Evolutionary conservation across 2,888 invertebrate species (phyloP).

Genomic region (Heliothis peltigera): DNA sequence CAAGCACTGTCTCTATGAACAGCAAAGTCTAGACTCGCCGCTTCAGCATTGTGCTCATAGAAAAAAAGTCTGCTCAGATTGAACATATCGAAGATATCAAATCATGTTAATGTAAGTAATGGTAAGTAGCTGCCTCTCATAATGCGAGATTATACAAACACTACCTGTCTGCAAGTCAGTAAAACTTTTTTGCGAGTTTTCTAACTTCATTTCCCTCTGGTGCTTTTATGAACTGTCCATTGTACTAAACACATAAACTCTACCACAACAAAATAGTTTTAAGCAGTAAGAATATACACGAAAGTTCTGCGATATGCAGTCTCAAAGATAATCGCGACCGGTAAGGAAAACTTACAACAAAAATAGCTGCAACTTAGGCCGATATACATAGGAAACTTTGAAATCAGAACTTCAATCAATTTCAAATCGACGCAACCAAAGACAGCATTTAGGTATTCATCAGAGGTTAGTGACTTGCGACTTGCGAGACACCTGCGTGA

Average conservation of each 20-base stretch:
- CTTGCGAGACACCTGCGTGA: slow-evolving; percentile 88
- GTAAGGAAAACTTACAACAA: background rate
- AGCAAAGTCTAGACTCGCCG: no score
- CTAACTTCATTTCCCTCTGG: background rate
- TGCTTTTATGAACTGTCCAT: background rate
- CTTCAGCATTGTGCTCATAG: no score
- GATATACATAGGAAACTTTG: background rate
- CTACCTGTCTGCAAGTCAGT: background rate
- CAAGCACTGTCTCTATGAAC: no score
- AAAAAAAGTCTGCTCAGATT: no score
- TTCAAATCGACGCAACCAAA: slow-evolving; percentile 44
- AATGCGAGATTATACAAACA: background rate
- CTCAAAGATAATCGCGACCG: background rate
- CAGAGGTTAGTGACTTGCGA: slow-evolving; percentile 85
- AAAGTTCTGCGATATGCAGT: background rate
- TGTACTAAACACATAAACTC: background rate
- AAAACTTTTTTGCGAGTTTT: slow-evolving; percentile 2
- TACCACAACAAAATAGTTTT: background rate
- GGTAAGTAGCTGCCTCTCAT: background rate
- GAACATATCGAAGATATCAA: no score
- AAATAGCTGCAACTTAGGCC: background rate
- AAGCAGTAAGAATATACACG: background rate
- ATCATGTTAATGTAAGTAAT: no score
- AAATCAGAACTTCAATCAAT: slow-evolving; percentile 10
- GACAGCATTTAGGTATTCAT: slow-evolving; percentile 69